Evolutionary conservation across 2,797 vertebrate genomes (phyloP).

Genomic region (Eutrigla gurnardus): DNA sequence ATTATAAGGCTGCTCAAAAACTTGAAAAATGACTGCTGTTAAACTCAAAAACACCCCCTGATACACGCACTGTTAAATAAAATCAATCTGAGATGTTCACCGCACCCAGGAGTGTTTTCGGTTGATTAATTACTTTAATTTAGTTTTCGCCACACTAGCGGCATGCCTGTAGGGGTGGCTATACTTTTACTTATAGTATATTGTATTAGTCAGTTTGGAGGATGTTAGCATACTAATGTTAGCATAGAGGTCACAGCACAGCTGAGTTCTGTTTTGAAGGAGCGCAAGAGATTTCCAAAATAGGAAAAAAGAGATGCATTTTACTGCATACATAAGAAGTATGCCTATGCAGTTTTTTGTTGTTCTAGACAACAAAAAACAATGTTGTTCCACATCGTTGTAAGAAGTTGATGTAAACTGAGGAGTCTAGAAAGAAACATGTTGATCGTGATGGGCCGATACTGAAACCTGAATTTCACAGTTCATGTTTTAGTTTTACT

Average conservation of each 20-base stretch:
- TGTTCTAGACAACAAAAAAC: not conserved
- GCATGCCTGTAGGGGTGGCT: not conserved
- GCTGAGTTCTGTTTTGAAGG: not conserved
- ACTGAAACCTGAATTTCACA: not conserved
- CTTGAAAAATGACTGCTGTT: constrained; percentile 44
- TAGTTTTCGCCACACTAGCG: constrained; percentile 30
- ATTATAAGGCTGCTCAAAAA: constrained; percentile 36
- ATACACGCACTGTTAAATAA: constrained; percentile 38
- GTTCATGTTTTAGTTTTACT: not conserved
- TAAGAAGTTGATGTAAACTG: not conserved
- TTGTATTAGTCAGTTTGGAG: not conserved
- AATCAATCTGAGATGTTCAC: constrained; percentile 37
- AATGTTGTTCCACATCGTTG: not conserved
- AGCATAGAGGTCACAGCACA: constrained; percentile 3
- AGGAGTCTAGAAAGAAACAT: not conserved
- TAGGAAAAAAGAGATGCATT: not conserved
- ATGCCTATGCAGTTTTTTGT: not conserved
- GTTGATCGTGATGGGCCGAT: not conserved
- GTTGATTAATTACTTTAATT: constrained; percentile 62
- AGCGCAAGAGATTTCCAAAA: not conserved
- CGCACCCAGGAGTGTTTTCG: constrained; percentile 44
- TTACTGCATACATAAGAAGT: not conserved
- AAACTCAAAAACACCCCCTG: constrained; percentile 55
- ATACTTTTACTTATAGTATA: not conserved
- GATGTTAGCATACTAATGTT: constrained; percentile 27